Base-by-base conservation (phyloP, 2,113 vertebrate genomes). In the Alligator mississippiensis region DNA sequence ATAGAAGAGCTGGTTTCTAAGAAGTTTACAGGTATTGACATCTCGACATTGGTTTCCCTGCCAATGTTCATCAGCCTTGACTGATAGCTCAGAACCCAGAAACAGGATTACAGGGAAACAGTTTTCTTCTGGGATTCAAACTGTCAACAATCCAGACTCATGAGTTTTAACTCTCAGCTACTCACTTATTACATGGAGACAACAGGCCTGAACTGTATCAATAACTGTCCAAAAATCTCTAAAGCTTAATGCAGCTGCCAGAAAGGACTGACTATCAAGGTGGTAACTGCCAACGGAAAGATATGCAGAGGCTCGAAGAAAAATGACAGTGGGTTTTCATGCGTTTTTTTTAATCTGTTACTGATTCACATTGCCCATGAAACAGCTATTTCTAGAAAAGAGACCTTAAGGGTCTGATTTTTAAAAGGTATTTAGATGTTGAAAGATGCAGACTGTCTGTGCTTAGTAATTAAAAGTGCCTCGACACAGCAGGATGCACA, bases 211-310 rank as follows among this genome's bases (percentile, higher is more conserved):
- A 84, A 5, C 14, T 80, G 25, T 74, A 77, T 0, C 70, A 30
- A 11, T 91, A 88, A 80, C 12, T 16, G n/a, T 64, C 55, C 1
- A 84, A 86, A 90, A 94, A 86, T 24, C 59, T 68, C 59, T 94
- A 54, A 62, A 91, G 27, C 28, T 81, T 93, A 60, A 74, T 88
- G 85, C 78, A 80, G 7, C 72, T 76, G 79, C 79, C 66, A 94
- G n/a, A 6, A 88, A 92, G 84, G 66, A 87, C 15, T 30, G 30
- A 89, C 18, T 74, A 34, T 81, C 47, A 75, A 1, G 87, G 28
- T 72, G 3, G 24, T 72, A 90, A 92, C 62, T 38, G 34, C 70
- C 59, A 80, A 59, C 4, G 0, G 1, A 84, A 88, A 88, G 18
- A 84, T 1, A 4, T 59, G 3, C 81, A 95, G 86, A 77, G 21